Evolutionary conservation across 2,113 vertebrate species (phyloP).

Genomic region (Zosterops borbonicus): DNA sequence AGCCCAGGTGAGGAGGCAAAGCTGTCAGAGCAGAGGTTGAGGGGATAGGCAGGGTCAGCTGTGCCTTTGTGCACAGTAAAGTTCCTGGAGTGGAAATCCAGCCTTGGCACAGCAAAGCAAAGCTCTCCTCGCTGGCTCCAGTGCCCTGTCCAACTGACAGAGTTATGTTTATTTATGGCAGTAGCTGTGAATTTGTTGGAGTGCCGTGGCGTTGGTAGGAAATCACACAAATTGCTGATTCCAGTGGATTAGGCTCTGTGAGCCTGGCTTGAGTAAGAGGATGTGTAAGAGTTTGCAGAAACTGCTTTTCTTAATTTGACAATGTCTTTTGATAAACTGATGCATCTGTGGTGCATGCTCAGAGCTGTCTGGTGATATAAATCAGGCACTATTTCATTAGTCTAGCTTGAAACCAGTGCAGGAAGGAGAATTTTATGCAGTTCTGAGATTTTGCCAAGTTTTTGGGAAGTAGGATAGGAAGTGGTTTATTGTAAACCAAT

Average conservation of each 20-base stretch:
- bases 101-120: background rate
- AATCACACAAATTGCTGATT: background rate
- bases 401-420: background rate
- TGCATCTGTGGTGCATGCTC: background rate
- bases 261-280: background rate
- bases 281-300: background rate
- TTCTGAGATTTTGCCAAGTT: background rate
- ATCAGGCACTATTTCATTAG: background rate
- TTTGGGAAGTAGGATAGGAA: background rate
- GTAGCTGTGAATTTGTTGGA: background rate
- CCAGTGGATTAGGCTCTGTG: background rate
- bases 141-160: background rate
- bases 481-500: background rate
- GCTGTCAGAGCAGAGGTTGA: accelerated
- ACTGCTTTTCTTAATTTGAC: background rate
- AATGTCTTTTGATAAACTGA: background rate
- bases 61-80: accelerated
- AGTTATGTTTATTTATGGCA: background rate
- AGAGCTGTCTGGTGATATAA: background rate
- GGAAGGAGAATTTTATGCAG: background rate
- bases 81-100: background rate
- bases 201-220: background rate
- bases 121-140: background rate
- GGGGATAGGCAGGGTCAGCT: background rate
- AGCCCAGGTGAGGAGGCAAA: accelerated